Conservation (phyloP, 2,797 vertebrate genomes). For the Platyrinchus mystaceus region DNA sequence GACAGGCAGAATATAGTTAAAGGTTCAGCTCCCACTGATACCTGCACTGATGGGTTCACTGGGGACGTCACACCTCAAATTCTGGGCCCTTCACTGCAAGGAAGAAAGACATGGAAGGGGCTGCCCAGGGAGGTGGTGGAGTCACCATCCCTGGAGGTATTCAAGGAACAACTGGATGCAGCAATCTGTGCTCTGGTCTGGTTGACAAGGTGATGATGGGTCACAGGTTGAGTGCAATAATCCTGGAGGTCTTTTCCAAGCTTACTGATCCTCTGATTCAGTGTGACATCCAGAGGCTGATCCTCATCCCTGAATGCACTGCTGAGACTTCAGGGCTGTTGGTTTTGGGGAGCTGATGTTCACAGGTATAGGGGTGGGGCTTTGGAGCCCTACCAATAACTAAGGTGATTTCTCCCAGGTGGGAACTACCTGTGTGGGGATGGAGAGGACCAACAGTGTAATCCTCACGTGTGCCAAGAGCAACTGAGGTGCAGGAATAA, state of each 20-base stretch:
- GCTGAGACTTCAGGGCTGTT: neutral
- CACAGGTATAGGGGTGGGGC: neutral
- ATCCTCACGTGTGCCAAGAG: neutral
- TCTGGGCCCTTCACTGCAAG: neutral
- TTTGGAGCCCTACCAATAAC: neutral
- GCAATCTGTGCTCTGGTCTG: neutral
- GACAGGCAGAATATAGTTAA: rapidly evolving
- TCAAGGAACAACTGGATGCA: neutral
- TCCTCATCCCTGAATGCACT: neutral
- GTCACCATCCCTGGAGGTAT: neutral
- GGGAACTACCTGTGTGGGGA: neutral
- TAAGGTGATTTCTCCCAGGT: neutral
- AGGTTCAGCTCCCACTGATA: rapidly evolving
- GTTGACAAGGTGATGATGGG: neutral
- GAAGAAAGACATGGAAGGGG: neutral
- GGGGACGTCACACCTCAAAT: neutral
- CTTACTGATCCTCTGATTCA: neutral
- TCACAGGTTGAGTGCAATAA: neutral
- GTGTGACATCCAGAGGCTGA: neutral
- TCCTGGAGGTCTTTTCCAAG: neutral
- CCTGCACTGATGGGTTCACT: neutral
- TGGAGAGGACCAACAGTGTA: neutral
- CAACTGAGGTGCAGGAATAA: neutral
- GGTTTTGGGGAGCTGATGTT: neutral
- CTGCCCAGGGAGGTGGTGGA: neutral